Evolutionary conservation across 2,888 invertebrate genomes (phyloP), one percentile per base, ranked within the genome.

Genomic region (Pammene fasciana): DNA sequence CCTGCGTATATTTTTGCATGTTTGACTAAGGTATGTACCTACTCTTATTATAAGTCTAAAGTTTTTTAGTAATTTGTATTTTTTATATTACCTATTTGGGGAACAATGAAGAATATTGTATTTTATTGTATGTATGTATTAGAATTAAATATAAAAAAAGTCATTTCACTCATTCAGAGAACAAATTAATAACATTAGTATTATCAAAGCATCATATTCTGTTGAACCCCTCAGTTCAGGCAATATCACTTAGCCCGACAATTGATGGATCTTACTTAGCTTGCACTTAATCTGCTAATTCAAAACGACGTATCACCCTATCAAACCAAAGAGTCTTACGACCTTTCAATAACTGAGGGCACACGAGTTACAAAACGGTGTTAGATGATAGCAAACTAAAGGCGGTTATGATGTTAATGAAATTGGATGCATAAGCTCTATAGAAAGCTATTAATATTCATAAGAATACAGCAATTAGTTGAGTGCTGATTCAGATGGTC

Each of bases 361-460:
- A 55, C 38, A 34, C 8, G 34, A 11, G 3, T 41, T 56, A 13
- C 5, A 3, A 43, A 57, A 57, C 11, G 57, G 13, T 36, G 5
- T 13, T 18, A 13, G 43, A 18, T 9, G 18, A 2, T 43, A 43
- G 13, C 0, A 43, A 0, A 41, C 1, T 9, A 13, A 13, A 43
- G 43, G 18, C 7, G 18, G 50, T 10, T 54, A 54, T 7, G 54
- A 36, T 36, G 7, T 54, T 36, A 36, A 13, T 7, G 0, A 9
- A 36, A 54, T 54, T n/a, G 7, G n/a, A 16, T 4, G 26, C 6
- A 3, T 41, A 18, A 56, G 16, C 38, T 18, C 18, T 34, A 59
- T 66, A 59, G 50, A 50, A 50, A 48, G 16, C 26, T 26, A 66
- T 66, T 66, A 66, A 66, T 67, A 67, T 67, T 67, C 67, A 67